Evolutionary conservation across 2,888 invertebrate species (phyloP).

Genomic region (Agonopterix alstromeriana): DNA sequence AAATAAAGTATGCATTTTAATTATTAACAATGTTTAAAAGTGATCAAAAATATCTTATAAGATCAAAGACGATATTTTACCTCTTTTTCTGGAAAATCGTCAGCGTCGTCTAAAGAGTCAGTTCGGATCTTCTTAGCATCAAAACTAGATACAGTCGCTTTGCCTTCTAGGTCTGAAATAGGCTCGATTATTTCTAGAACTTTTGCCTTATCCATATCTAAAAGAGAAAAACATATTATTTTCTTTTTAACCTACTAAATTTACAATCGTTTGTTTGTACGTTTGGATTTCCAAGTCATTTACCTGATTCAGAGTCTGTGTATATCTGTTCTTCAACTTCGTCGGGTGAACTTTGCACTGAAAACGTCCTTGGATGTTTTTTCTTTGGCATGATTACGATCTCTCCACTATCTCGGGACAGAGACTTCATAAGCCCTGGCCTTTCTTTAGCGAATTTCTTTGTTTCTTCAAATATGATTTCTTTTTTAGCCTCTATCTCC

Average conservation of each 20-base stretch:
- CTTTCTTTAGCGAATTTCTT: conserved; percentile 49
- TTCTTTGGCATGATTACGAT: conserved; percentile 67
- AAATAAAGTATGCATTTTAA: neutral
- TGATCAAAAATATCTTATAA: no score
- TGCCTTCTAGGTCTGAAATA: conserved; percentile 56
- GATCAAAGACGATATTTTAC: conserved; percentile 22
- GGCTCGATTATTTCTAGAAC: conserved; percentile 73
- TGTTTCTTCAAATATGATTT: conserved; percentile 44
- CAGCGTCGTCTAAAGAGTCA: conserved; percentile 71
- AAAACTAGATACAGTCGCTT: conserved; percentile 53
- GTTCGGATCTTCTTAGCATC: conserved; percentile 65
- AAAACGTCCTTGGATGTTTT: conserved; percentile 65
- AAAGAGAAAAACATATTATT: conserved; percentile 16
- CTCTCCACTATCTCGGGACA: conserved; percentile 67
- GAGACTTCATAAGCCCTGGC: conserved; percentile 62
- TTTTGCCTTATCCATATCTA: conserved; percentile 73
- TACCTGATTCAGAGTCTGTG: conserved; percentile 73
- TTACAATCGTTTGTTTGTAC: neutral
- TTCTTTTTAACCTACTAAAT: neutral
- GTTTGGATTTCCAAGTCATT: neutral
- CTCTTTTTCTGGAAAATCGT: conserved; percentile 73
- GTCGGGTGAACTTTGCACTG: conserved; percentile 72
- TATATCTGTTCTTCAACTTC: conserved; percentile 74
- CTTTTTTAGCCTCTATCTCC: conserved; percentile 40
- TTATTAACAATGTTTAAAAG: neutral